Base-by-base conservation (phyloP, 2,797 vertebrate genomes). In the Luscinia megarhynchos region DNA sequence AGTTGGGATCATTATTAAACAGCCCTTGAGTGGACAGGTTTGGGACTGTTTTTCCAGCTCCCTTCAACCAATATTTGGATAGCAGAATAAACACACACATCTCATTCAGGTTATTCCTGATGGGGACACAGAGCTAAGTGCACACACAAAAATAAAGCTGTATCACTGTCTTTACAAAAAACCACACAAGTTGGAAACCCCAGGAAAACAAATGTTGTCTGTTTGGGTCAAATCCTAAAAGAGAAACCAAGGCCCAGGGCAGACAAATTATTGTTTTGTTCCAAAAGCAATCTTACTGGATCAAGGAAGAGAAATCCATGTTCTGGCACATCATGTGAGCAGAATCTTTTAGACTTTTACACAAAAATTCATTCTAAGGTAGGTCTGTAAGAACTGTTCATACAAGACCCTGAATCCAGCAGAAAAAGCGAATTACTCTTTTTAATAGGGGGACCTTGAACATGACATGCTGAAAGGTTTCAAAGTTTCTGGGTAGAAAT, bases 141-240 rank as follows among this genome's bases (percentile, higher is more conserved):
- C 14, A 29, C 5, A 29, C 7, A 69, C 4, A 22, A 10, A 30
- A 76, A 50, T 14, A 59, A 64, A 84, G 38, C 9, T 32, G 2
- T 2, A 18, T 18, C 21, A 9, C 0, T 61, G 16, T 12, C 18
- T 38, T 38, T 13, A 24, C 2, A 16, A 15, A 34, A 34, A 3
- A 16, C 4, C 20, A 63, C 40, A 13, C 38, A 40, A 12, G 13
- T 7, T 41, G 38, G 41, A 58, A 61, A 6, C 3, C 9, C 15
- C 48, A 87, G 46, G 3, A 67, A 59, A 84, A 34, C 12, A 40
- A 64, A 34, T 0, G 43, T 26, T 0, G 43, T 26, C 24, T 73
- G 4, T 7, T 58, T 63, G 17, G 7, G 17, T 51, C 58, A 21
- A 36, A 54, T 18, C 19, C 15, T 16, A 50, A 61, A 55, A 46